Base-by-base conservation (phyloP, 1,140 invertebrate species). In the Agrypnia vestita region DNA sequence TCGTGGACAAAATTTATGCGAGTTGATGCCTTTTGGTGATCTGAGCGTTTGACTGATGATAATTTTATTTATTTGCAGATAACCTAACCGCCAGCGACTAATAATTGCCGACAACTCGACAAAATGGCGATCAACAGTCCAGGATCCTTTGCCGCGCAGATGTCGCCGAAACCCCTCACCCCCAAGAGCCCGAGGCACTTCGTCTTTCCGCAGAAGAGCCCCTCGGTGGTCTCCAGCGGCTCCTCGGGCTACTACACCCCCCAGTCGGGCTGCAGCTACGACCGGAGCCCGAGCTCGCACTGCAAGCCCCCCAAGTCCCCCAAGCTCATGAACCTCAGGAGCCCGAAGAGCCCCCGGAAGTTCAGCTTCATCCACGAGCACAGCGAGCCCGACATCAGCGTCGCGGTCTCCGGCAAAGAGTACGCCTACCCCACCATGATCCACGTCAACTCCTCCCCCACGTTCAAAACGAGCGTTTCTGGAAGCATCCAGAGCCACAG, bases 181-280 rank as follows among this genome's bases (percentile, higher is more conserved):
- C 89, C 89, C 7, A 90, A 90, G 84, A 89, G 87, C 78, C 89
- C 89, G 6, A 84, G 88, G 6, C 89, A 90, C 79, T 90, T 90
- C 62, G 85, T 90, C 7, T 90, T 89, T 72, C 89, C 89, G 0
- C 89, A 90, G 76, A 90, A 90, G 79, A 89, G 88, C 79, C 88
- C 88, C 56, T 90, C 89, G 15, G 87, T 90, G n/a, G 85, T 87
- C 9, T 90, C 88, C 15, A 89, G 87, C 83, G 89, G 88, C 0
- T 89, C 88, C 3, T 89, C 88, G 0, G 89, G 88, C 1, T 90
- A 90, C 76, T 90, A 88, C 84, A 90, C 89, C 0, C 89, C 89
- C 11, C 89, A 89, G 76, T 90, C 89, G 0, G 87, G 88, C 44
- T 89, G 88, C 84, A 89, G 88, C 77, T 89, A 90, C 78, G 88